These are phyloP conservation scores for Antheraea assamensis DNA, from an alignment of 2,888 invertebrate species.

Conservation along the genomic window DNA sequence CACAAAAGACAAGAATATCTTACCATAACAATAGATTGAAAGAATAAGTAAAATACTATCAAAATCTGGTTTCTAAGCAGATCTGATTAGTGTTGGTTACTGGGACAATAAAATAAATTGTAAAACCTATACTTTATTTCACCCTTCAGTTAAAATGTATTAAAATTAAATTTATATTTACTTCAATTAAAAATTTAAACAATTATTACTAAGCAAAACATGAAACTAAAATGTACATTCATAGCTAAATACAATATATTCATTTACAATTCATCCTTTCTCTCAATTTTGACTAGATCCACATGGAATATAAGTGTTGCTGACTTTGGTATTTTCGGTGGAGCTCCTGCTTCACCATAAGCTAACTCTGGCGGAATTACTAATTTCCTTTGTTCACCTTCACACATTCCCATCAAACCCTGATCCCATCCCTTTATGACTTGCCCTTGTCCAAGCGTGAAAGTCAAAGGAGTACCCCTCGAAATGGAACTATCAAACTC, in stretches of 20 bases:
- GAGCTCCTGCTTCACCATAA: slow-evolving; percentile 91
- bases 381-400: slow-evolving; percentile 92
- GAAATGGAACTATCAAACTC: slow-evolving; percentile 93
- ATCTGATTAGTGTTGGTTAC: background rate
- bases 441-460: slow-evolving; percentile 91
- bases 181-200: background rate
- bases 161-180: background rate
- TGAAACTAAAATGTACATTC: background rate
- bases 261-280: slow-evolving; percentile 81
- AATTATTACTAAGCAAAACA: background rate
- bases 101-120: background rate
- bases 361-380: slow-evolving; percentile 93
- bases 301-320: slow-evolving; percentile 91
- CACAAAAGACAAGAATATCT: too few species aligned
- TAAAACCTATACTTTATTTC: background rate
- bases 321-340: slow-evolving; percentile 91
- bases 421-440: slow-evolving; percentile 97
- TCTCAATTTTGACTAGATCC: slow-evolving; percentile 88
- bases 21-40: too few species aligned
- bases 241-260: background rate
- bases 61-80: background rate
- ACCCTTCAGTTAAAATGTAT: too few species aligned
- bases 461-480: slow-evolving; percentile 88
- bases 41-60: background rate
- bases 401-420: slow-evolving; percentile 93